These are phyloP conservation scores for Zophobas morio DNA, from an alignment of 1,140 invertebrate species.

Conservation along the genomic window DNA sequence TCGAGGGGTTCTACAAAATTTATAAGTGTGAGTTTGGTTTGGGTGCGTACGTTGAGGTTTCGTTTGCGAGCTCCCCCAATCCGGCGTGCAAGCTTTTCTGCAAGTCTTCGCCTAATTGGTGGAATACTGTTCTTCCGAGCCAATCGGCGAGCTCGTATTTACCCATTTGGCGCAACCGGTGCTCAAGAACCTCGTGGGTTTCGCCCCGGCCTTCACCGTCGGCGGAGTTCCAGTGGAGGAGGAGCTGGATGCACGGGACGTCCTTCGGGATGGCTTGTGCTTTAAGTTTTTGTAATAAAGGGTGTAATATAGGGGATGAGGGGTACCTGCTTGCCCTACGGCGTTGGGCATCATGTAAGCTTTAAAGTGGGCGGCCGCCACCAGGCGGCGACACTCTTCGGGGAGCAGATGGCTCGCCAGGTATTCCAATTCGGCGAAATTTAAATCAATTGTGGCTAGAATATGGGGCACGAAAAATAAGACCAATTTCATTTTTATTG, in stretches of 20 bases:
- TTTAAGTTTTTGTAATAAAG: slow-evolving; percentile 52
- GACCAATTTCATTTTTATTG: slow-evolving; percentile 1
- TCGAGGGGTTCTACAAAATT: background rate
- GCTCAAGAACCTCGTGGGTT: slow-evolving; percentile 70
- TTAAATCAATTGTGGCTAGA: slow-evolving; percentile 71
- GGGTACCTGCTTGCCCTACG: slow-evolving; percentile 68
- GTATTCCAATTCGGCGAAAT: slow-evolving; percentile 71
- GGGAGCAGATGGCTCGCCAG: slow-evolving; percentile 71
- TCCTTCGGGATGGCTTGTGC: slow-evolving; percentile 69
- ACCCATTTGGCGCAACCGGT: slow-evolving; percentile 72
- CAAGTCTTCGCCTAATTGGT: slow-evolving; percentile 72
- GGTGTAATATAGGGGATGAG: background rate
- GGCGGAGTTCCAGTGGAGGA: slow-evolving; percentile 73
- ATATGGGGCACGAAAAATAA: background rate
- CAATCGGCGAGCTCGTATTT: slow-evolving; percentile 73
- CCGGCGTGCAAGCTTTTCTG: slow-evolving; percentile 66
- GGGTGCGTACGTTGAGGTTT: slow-evolving; percentile 12
- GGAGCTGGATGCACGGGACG: slow-evolving; percentile 70
- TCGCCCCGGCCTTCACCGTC: slow-evolving; percentile 70
- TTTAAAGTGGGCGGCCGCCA: slow-evolving; percentile 72
- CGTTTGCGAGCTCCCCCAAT: slow-evolving; percentile 37
- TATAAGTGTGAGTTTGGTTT: background rate
- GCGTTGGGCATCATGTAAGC: slow-evolving; percentile 69
- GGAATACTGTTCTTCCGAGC: slow-evolving; percentile 73
- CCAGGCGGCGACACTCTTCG: slow-evolving; percentile 71